A percentile compares a stretch with the other conserved stretches of the same genome.
Evolutionary conservation across 2,888 invertebrate genomes (phyloP).

Genomic region (Dryococelus australis): DNA sequence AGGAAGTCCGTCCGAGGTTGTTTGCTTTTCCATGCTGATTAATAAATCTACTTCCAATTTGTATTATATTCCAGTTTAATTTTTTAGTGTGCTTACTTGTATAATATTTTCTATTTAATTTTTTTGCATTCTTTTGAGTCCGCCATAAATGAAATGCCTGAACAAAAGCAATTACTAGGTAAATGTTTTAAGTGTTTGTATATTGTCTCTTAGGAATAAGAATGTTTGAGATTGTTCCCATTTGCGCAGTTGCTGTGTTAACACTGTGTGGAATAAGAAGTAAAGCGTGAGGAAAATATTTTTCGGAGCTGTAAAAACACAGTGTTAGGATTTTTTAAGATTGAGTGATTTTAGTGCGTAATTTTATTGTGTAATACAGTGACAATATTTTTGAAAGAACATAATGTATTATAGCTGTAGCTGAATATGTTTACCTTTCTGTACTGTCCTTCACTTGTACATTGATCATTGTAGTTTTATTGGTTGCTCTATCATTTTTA

Average conservation of each 20-base stretch:
- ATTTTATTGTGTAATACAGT: neutral
- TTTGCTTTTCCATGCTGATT: neutral
- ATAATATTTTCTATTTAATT: neutral
- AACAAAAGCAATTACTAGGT: neutral
- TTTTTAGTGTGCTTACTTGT: neutral
- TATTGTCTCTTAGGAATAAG: neutral
- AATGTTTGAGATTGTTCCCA: neutral
- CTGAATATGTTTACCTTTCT: neutral
- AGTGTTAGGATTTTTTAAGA: neutral
- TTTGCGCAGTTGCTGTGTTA: neutral
- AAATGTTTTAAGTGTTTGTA: neutral
- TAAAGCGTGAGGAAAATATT: neutral
- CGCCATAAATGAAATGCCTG: neutral
- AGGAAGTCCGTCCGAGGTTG: neutral
- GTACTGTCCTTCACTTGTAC: neutral
- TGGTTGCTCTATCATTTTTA: neutral
- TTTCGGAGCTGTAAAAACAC: neutral
- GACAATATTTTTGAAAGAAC: constrained; percentile 8
- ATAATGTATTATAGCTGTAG: neutral
- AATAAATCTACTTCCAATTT: neutral
- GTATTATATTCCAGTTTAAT: neutral
- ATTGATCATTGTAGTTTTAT: neutral
- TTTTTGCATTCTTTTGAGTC: neutral
- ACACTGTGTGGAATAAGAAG: neutral
- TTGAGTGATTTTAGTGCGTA: neutral